phyloP scores from a whole-genome alignment of 2,113 vertebrate genomes.

The Phrynosoma platyrhinos region DNA sequence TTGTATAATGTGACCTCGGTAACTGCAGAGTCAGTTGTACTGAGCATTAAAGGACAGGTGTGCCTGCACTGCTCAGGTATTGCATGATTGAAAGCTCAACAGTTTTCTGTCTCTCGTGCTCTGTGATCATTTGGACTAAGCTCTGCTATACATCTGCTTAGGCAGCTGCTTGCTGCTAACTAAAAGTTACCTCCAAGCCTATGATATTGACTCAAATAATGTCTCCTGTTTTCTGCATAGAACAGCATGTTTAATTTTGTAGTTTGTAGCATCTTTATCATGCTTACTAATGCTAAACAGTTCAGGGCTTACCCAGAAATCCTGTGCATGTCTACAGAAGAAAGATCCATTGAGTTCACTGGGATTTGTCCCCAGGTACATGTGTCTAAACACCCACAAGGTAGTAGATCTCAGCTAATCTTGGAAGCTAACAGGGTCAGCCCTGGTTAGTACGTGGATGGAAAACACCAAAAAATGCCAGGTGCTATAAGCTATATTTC shows the following conservation, averaged over 20 bases:
- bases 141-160: background rate
- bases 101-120: slow-evolving; percentile 13
- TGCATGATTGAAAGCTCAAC: slow-evolving; percentile 37
- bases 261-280: background rate
- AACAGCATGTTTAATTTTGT: slow-evolving; percentile 9
- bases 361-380: background rate
- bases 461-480: no score
- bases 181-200: background rate
- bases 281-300: slow-evolving; percentile 14
- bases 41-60: slow-evolving; percentile 12
- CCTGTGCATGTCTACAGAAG: background rate
- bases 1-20: background rate
- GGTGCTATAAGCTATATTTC: no score
- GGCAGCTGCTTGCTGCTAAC: background rate
- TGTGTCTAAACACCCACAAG: no score
- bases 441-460: no score
- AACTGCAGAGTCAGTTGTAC: background rate
- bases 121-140: background rate
- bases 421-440: no score
- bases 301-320: background rate
- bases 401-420: no score
- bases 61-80: background rate
- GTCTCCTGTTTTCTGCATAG: background rate
- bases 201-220: slow-evolving; percentile 9
- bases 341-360: background rate